Evolutionary conservation across 2,888 invertebrate genomes (phyloP).

Genomic region (Maniola hyperantus): DNA sequence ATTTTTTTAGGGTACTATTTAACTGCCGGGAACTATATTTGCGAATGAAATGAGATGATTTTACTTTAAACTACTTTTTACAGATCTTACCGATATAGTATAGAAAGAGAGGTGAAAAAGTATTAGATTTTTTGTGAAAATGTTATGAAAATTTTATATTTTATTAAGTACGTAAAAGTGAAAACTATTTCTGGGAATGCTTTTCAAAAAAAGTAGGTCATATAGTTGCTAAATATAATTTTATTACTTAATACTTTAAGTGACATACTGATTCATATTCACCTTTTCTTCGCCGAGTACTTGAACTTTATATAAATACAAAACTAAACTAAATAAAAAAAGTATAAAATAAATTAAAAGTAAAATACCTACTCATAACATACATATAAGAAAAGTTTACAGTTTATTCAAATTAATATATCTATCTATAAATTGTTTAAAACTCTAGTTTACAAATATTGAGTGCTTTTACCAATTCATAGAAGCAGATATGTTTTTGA

Average conservation of each 20-base stretch:
- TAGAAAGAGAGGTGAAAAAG: background rate
- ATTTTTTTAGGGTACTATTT: too few species aligned
- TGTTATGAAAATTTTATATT: background rate
- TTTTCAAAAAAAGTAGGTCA: background rate
- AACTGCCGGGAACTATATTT: too few species aligned
- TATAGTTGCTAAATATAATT: slow-evolving; percentile 20
- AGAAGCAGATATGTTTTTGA: slow-evolving; percentile 73
- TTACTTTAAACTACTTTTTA: background rate
- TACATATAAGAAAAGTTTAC: slow-evolving; percentile 27
- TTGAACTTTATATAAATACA: slow-evolving; percentile 13
- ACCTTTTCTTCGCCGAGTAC: slow-evolving; percentile 10
- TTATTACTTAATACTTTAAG: slow-evolving; percentile 39
- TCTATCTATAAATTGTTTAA: slow-evolving; percentile 41
- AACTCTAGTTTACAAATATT: slow-evolving; percentile 39
- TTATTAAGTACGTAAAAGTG: background rate
- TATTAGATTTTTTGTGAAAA: slow-evolving; percentile 2
- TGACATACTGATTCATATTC: slow-evolving; percentile 6
- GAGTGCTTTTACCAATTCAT: slow-evolving; percentile 53
- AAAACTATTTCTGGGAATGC: slow-evolving; percentile 11
- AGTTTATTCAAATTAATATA: slow-evolving; percentile 52
- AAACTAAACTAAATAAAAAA: slow-evolving; percentile 21
- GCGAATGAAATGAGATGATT: background rate
- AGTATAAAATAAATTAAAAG: slow-evolving; percentile 13
- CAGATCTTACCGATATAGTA: background rate
- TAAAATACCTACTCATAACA: slow-evolving; percentile 6